Percentiles rank a stretch among this genome's conserved stretches.
Conservation (phyloP, 1,140 invertebrate species). For the Drosophila equinoxialis region DNA sequence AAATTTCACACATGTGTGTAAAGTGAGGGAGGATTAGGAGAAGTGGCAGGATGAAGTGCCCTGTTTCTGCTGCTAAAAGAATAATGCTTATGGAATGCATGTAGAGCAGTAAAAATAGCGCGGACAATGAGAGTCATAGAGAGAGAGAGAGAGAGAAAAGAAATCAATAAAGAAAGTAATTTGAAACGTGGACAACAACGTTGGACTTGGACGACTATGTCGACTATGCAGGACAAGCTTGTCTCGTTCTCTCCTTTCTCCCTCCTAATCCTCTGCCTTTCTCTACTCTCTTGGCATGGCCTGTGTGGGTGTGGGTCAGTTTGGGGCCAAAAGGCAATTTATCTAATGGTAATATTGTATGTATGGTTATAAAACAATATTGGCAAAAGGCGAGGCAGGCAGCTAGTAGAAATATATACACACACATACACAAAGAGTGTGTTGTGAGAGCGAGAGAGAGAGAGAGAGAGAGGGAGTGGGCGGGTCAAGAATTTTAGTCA, state of each 20-base stretch:
- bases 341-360: constrained; percentile 81
- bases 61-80: neutral
- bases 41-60: neutral
- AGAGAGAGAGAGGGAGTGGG: neutral
- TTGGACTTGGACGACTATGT: constrained; percentile 3
- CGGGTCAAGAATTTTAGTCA: constrained; percentile 28
- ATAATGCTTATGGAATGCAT: constrained; percentile 49
- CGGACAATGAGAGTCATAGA: constrained; percentile 50
- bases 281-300: too few species aligned
- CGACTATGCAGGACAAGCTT: constrained; percentile 2
- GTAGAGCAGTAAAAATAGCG: constrained; percentile 54
- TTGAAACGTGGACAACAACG: constrained; percentile 66
- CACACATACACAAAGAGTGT: constrained; percentile 19
- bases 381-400: constrained; percentile 69
- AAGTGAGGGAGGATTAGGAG: constrained; percentile 19
- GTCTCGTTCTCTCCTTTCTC: neutral
- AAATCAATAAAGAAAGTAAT: constrained; percentile 81
- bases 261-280: too few species aligned
- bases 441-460: neutral
- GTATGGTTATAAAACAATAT: constrained; percentile 80
- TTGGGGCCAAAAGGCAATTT: constrained; percentile 70
- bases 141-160: constrained; percentile 1
- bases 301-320: neutral
- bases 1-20: constrained; percentile 54
- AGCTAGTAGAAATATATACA: neutral